phyloP scores from a whole-genome alignment of 2,888 invertebrate genomes.

The Calliscelio sp. region DNA sequence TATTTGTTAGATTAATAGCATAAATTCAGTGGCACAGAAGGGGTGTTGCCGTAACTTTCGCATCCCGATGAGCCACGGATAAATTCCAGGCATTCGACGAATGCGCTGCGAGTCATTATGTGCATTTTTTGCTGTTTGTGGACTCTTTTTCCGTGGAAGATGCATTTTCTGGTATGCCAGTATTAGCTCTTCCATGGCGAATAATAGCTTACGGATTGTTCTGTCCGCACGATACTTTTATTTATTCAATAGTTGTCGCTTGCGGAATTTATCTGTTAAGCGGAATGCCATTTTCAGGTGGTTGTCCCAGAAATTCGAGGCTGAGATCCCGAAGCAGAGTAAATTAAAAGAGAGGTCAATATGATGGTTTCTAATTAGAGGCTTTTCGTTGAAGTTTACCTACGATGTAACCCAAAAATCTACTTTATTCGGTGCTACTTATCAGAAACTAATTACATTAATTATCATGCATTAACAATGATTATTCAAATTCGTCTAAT shows the following conservation, averaged over 20 bases:
- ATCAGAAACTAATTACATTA: background rate
- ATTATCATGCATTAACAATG: conserved; percentile 18
- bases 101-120: conserved; percentile 49
- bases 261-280: background rate
- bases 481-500: conserved; percentile 7
- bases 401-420: no score
- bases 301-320: background rate
- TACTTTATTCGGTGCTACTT: background rate
- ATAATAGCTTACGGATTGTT: conserved; percentile 49
- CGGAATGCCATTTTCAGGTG: background rate
- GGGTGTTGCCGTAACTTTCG: conserved; percentile 38
- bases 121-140: conserved; percentile 49
- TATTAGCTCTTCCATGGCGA: conserved; percentile 54
- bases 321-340: no score
- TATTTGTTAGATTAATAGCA: conserved; percentile 58
- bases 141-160: conserved; percentile 43
- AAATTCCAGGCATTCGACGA: conserved; percentile 64
- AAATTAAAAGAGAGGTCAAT: no score
- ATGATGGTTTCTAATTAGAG: no score
- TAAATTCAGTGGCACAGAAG: conserved; percentile 56
- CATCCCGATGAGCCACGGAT: conserved; percentile 48
- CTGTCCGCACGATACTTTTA: conserved; percentile 41
- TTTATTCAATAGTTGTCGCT: conserved; percentile 40
- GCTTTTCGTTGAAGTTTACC: no score
- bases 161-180: conserved; percentile 46